Conservation (phyloP, 35 echinoderm and acorn worm species). For the Hemicentrotus pulcherrimus region DNA sequence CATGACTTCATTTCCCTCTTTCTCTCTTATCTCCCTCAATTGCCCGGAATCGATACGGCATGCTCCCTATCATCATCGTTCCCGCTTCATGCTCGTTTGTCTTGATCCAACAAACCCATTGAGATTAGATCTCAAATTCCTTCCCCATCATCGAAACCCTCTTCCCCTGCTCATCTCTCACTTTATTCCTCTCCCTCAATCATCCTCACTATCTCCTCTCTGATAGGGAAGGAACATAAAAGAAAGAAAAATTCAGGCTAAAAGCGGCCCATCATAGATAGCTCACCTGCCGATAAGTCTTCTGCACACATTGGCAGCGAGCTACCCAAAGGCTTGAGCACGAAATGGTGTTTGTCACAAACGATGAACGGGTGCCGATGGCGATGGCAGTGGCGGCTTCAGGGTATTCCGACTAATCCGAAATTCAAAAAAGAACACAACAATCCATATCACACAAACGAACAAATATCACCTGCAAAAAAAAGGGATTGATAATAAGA, state of each 20-base stretch:
- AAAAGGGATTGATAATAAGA: no score
- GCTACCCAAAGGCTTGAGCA: neutral
- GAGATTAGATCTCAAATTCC: slow-evolving; percentile 3
- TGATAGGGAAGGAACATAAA: neutral
- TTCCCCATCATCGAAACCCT: neutral
- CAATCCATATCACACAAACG: no score
- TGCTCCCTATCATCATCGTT: neutral
- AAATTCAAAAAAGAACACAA: no score
- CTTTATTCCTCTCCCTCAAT: neutral
- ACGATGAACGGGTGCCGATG: neutral
- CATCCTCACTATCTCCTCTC: neutral
- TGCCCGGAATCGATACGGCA: neutral
- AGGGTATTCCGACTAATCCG: no score
- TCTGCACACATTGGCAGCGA: neutral
- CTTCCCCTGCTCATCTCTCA: neutral
- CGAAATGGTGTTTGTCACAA: slow-evolving; percentile 1
- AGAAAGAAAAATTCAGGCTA: neutral
- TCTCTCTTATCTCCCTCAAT: neutral
- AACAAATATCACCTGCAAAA: no score
- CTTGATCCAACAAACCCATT: neutral
- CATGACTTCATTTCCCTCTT: neutral
- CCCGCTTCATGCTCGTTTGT: neutral
- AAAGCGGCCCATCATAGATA: neutral
- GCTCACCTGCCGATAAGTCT: neutral
- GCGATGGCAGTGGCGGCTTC: neutral